Conservation (phyloP, 2,113 vertebrate genomes). For the Lanius collurio region DNA sequence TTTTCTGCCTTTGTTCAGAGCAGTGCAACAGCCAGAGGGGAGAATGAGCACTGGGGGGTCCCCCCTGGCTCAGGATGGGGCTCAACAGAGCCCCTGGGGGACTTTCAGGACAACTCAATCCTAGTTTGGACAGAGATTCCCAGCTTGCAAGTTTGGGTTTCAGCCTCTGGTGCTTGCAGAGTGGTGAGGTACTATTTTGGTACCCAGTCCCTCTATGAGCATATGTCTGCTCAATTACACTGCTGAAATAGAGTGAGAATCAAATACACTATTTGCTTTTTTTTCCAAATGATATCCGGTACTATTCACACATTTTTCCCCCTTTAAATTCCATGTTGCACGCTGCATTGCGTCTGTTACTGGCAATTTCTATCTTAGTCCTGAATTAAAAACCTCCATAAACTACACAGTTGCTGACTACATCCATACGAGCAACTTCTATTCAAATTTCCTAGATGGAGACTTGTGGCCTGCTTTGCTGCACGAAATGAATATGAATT, state of each 20-base stretch:
- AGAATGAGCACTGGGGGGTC: neutral
- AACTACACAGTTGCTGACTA: conserved; percentile 7
- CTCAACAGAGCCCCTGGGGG: neutral
- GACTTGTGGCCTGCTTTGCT: neutral
- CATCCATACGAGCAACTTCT: neutral
- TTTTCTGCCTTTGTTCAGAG: neutral
- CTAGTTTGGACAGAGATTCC: neutral
- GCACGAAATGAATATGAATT: conserved; percentile 25
- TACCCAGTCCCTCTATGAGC: neutral
- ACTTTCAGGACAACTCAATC: neutral
- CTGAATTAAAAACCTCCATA: conserved; percentile 61
- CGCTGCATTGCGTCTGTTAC: conserved; percentile 35
- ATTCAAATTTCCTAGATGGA: conserved; percentile 48
- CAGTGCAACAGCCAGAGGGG: neutral
- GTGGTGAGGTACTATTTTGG: neutral
- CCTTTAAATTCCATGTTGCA: conserved; percentile 28
- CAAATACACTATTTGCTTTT: conserved; percentile 1
- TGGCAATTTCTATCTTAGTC: conserved; percentile 62
- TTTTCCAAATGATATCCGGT: conserved; percentile 6
- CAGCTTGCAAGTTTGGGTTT: neutral
- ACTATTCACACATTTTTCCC: conserved; percentile 4
- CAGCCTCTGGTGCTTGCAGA: neutral
- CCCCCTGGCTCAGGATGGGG: neutral
- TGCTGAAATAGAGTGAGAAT: neutral
- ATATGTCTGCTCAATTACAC: neutral